phyloP scores from a whole-genome alignment of 2,113 vertebrate species.

The Archilochus colubris region DNA sequence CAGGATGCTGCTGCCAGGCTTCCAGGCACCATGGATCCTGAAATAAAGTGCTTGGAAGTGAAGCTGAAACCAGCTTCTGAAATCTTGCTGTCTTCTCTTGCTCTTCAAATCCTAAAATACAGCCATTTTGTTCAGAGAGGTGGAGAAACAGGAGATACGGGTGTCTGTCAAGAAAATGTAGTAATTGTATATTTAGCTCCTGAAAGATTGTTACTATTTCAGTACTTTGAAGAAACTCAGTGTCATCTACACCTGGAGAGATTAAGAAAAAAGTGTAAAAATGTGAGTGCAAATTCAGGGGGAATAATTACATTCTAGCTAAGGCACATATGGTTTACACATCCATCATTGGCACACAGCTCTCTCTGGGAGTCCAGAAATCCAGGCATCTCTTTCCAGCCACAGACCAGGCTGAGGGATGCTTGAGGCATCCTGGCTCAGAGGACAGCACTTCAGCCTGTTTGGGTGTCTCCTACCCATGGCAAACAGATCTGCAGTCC shows the following conservation, averaged over 20 bases:
- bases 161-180: not conserved
- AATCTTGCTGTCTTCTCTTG: not conserved
- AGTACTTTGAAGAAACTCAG: not conserved
- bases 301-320: not conserved
- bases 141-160: not conserved
- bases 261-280: not conserved
- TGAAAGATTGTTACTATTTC: not conserved
- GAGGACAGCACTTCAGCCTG: not conserved
- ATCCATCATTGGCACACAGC: not conserved
- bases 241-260: not conserved
- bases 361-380: not conserved
- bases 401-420: not conserved
- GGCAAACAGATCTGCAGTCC: not conserved
- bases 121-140: not conserved
- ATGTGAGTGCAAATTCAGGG: not conserved
- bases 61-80: not conserved
- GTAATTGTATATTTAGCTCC: not conserved
- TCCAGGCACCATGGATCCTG: not conserved
- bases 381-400: fast-evolving
- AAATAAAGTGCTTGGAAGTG: not conserved
- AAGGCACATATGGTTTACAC: no score
- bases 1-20: not conserved
- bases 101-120: not conserved
- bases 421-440: not conserved
- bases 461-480: fast-evolving